A percentile compares a stretch with the other conserved stretches of the same genome.
Conservation (phyloP, 2,113 vertebrate genomes). For the Caranx ignobilis region DNA sequence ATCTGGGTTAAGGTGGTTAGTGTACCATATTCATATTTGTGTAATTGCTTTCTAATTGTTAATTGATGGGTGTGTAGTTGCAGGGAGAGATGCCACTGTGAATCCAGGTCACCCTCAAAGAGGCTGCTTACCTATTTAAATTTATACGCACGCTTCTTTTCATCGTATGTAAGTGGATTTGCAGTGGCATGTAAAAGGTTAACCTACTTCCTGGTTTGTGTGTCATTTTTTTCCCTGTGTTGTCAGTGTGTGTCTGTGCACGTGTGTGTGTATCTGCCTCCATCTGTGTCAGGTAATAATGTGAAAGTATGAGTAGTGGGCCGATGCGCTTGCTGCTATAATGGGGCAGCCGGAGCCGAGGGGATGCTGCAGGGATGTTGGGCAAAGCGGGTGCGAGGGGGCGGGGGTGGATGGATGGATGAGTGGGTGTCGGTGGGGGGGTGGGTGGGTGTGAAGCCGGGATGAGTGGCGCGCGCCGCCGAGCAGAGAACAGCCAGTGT, state of each 20-base stretch:
- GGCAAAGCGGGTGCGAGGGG: background rate
- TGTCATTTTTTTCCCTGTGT: conserved; percentile 9
- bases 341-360: conserved; percentile 24
- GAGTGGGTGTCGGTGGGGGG: too few relatives aligned
- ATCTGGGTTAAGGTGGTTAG: background rate
- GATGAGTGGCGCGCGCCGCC: conserved; percentile 51
- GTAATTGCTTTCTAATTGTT: conserved; percentile 35
- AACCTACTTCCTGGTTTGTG: conserved; percentile 24
- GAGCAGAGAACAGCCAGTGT: conserved; percentile 44
- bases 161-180: background rate
- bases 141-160: background rate
- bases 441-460: conserved; percentile 24
- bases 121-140: background rate
- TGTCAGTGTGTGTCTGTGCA: background rate
- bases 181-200: conserved; percentile 18
- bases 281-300: conserved; percentile 51
- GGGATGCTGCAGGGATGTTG: conserved; percentile 13
- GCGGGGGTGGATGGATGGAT: too few relatives aligned
- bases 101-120: conserved; percentile 35
- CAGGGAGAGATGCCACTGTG: conserved; percentile 3
- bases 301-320: conserved; percentile 35
- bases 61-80: conserved; percentile 27
- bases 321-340: conserved; percentile 23
- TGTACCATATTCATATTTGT: conserved; percentile 15
- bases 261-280: conserved; percentile 2